Conservation (phyloP, 1,140 invertebrate genomes). For the Bursaphelenchus mucronatus region DNA sequence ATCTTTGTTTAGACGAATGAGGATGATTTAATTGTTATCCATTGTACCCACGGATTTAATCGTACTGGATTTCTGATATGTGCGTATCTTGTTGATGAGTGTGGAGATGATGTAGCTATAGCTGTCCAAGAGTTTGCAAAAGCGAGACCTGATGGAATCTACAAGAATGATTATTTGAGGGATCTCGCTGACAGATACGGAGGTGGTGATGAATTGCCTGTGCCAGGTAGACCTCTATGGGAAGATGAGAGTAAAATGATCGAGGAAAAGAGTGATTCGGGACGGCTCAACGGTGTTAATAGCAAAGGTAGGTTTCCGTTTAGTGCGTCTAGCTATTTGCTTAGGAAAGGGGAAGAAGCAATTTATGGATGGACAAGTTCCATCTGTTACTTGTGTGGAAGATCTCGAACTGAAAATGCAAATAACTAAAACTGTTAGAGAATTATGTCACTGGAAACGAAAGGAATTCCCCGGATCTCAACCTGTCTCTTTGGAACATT, state of each 20-base stretch:
- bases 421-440: constrained; percentile 33
- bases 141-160: constrained; percentile 69
- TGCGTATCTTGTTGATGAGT: constrained; percentile 78
- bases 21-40: constrained; percentile 68
- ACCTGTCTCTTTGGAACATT: constrained; percentile 81
- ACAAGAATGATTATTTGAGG: constrained; percentile 69
- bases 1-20: constrained; percentile 37
- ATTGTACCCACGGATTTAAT: constrained; percentile 99
- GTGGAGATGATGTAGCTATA: constrained; percentile 73
- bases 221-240: constrained; percentile 48
- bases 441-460: constrained; percentile 60
- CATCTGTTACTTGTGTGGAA: constrained; percentile 58
- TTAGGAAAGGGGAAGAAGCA: constrained; percentile 27
- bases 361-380: constrained; percentile 62
- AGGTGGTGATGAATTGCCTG: constrained; percentile 34
- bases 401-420: constrained; percentile 30
- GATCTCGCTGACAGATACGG: constrained; percentile 46
- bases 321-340: neutral
- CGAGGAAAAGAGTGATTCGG: neutral
- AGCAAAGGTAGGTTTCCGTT: neutral
- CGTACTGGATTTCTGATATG: constrained; percentile 87
- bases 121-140: constrained; percentile 74
- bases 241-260: constrained; percentile 33
- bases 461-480: constrained; percentile 89
- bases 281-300: neutral